Evolutionary conservation across 2,888 invertebrate genomes (phyloP).

Genomic region (Macrophya annulata): DNA sequence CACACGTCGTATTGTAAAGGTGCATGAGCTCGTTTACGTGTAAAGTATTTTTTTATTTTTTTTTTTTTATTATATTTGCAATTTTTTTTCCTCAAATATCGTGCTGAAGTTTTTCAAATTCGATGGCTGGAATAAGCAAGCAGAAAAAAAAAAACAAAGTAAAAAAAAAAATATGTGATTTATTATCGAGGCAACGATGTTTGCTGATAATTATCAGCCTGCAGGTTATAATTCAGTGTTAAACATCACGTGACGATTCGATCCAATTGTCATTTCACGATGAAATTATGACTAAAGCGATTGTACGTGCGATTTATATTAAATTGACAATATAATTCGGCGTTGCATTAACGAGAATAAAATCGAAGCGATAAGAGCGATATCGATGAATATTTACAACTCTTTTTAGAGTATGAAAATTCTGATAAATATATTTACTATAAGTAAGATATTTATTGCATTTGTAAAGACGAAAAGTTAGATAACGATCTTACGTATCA

Average conservation of each 20-base stretch:
- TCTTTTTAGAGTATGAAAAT: not conserved
- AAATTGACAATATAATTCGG: slow-evolving; percentile 14
- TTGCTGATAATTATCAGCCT: not conserved
- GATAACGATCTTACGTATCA: not conserved
- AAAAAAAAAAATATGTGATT: too few species aligned
- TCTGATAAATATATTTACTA: not conserved
- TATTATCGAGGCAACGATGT: not conserved
- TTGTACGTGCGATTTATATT: not conserved
- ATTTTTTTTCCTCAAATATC: not conserved
- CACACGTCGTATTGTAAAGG: not conserved
- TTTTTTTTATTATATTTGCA: not conserved
- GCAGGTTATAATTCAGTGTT: not conserved
- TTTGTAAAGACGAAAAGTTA: not conserved
- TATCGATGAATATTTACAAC: not conserved
- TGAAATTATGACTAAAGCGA: not conserved
- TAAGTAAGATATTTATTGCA: not conserved
- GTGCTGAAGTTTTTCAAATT: not conserved
- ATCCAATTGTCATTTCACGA: not conserved
- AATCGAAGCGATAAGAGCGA: not conserved
- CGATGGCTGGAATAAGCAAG: not conserved
- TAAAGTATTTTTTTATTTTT: not conserved
- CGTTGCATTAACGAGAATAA: not conserved
- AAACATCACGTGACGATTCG: not conserved
- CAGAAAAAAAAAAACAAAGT: not conserved
- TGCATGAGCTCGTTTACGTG: not conserved